Percentiles rank a stretch among this genome's conserved stretches.
phyloP scores from a whole-genome alignment of 2,797 vertebrate species.

The Pangasius krempfi region DNA sequence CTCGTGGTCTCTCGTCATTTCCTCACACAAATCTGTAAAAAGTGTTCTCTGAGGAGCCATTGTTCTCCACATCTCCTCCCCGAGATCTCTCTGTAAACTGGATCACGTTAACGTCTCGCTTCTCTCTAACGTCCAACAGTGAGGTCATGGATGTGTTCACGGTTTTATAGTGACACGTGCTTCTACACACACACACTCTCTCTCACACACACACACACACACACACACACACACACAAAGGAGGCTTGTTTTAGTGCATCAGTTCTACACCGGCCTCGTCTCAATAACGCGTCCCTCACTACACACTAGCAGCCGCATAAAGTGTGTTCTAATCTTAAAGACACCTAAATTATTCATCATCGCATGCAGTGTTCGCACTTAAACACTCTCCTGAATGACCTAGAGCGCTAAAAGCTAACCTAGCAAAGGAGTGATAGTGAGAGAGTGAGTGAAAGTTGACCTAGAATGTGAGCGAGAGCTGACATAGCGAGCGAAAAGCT shows the following conservation, averaged over 20 bases:
- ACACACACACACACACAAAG: background rate
- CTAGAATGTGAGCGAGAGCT: background rate
- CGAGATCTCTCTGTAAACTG: background rate
- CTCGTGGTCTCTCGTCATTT: background rate
- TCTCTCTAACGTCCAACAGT: constrained; percentile 21
- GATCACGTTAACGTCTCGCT: background rate
- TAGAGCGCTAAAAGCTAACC: background rate
- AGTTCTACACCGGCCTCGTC: background rate
- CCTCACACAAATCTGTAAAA: background rate
- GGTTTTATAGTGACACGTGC: background rate
- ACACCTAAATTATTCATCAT: background rate
- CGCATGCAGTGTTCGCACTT: background rate
- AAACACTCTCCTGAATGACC: background rate
- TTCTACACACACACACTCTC: background rate
- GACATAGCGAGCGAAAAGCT: no score
- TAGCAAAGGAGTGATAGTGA: background rate
- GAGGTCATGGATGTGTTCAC: constrained; percentile 42
- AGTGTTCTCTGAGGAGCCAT: background rate
- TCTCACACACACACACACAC: constrained; percentile 20
- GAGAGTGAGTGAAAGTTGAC: no score
- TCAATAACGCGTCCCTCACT: background rate
- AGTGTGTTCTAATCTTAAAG: background rate
- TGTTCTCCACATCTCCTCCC: constrained; percentile 8
- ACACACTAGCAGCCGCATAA: background rate
- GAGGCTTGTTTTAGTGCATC: constrained; percentile 38